phyloP scores from a whole-genome alignment of 2,888 invertebrate species.

The Mystacides longicornis region DNA sequence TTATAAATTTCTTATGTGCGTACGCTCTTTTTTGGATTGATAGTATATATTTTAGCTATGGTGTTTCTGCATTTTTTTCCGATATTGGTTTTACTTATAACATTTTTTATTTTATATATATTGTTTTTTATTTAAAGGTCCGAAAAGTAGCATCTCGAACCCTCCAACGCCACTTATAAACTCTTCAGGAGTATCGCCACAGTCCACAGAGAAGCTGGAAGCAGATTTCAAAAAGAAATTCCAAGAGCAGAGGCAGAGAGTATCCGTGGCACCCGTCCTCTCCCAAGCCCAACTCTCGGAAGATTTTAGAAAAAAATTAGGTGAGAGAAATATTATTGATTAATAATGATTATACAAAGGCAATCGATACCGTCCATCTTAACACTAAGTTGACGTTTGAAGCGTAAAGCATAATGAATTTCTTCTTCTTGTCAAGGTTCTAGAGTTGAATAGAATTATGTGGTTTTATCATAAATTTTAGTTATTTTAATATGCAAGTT shows the following conservation, averaged over 20 bases:
- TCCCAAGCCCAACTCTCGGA: constrained; percentile 65
- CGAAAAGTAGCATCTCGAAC: background rate
- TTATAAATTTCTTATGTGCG: too few species aligned
- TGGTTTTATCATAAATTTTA: background rate
- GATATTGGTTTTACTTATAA: too few species aligned
- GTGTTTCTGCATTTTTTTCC: too few species aligned
- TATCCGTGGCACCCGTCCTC: constrained; percentile 40
- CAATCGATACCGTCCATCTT: background rate
- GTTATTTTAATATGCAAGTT: background rate
- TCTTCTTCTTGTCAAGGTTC: background rate
- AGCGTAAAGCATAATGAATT: too few species aligned
- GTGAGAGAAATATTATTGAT: constrained; percentile 30
- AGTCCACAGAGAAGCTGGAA: constrained; percentile 61
- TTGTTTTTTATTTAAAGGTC: background rate
- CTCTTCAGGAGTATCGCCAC: constrained; percentile 5
- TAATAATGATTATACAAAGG: background rate
- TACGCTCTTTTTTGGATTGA: too few species aligned
- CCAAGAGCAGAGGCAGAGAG: constrained; percentile 53
- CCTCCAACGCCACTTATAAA: constrained; percentile 21
- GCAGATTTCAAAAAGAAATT: constrained; percentile 78
- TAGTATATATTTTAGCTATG: too few species aligned
- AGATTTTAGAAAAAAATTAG: constrained; percentile 76
- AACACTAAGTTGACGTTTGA: too few species aligned
- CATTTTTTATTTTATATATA: too few species aligned
- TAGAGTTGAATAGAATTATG: background rate